Conservation (phyloP, 2,113 vertebrate species). For the Hylia prasina region DNA sequence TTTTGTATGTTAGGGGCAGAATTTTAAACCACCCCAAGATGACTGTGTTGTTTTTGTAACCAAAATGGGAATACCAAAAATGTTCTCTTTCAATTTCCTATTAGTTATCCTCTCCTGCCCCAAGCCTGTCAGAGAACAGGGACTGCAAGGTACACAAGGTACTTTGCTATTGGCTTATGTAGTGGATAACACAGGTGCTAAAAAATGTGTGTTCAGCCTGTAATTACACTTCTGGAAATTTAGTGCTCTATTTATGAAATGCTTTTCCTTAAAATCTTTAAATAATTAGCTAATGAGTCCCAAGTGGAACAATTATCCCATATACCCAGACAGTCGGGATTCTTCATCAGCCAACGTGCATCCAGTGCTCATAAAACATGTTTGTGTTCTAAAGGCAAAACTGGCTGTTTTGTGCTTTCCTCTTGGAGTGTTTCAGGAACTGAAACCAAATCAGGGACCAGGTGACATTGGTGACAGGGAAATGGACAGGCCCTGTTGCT, state of each 20-base stretch:
- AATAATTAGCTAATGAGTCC: conserved; percentile 62
- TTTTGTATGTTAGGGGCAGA: background rate
- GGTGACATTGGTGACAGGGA: background rate
- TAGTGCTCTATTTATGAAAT: conserved; percentile 43
- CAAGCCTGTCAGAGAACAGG: background rate
- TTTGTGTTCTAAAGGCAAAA: background rate
- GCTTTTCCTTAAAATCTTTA: conserved; percentile 34
- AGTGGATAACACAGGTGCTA: background rate
- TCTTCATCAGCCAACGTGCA: background rate
- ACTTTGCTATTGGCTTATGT: background rate
- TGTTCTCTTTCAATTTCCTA: background rate
- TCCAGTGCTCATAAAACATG: background rate
- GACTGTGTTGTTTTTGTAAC: background rate
- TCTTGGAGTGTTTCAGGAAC: background rate
- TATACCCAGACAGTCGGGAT: background rate
- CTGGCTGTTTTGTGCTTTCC: background rate
- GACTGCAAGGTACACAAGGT: background rate
- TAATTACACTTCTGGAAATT: conserved; percentile 34
- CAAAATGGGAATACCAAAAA: background rate
- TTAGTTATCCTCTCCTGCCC: background rate
- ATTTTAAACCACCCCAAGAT: background rate
- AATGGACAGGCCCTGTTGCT: background rate
- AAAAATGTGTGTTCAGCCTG: background rate
- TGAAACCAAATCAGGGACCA: background rate
- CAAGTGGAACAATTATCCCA: conserved; percentile 54